Evolutionary conservation across 2,888 invertebrate species (phyloP).

Genomic region (Neocrepidodera transversa): DNA sequence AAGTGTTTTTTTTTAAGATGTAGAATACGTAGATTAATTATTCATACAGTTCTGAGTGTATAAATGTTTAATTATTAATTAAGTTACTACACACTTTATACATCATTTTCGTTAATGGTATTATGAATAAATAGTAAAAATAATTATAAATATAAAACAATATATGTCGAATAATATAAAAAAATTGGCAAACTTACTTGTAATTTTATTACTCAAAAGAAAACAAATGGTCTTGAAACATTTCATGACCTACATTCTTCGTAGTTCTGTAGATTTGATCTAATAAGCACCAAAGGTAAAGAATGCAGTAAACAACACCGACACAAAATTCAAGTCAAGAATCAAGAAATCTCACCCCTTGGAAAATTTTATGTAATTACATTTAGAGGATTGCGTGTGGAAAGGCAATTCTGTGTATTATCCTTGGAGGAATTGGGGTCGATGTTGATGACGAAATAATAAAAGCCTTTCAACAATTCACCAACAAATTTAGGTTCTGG

Average conservation of each 20-base stretch:
- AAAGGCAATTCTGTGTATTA: slow-evolving; percentile 38
- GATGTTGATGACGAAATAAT: slow-evolving; percentile 44
- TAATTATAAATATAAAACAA: no score
- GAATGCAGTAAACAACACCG: slow-evolving; percentile 17
- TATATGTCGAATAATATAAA: no score
- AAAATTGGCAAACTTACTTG: no score
- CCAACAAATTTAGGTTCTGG: slow-evolving; percentile 23
- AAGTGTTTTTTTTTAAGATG: slow-evolving; percentile 36
- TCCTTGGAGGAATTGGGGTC: slow-evolving; percentile 37
- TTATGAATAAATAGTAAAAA: no score
- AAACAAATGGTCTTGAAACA: no score
- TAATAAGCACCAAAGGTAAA: slow-evolving; percentile 25
- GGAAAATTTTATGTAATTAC: slow-evolving; percentile 40
- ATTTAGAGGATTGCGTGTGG: slow-evolving; percentile 41
- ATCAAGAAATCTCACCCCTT: slow-evolving; percentile 18
- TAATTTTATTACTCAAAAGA: no score
- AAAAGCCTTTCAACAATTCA: slow-evolving; percentile 39
- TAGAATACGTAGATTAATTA: not conserved
- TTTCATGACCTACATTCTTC: not conserved
- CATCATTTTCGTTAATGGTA: no score
- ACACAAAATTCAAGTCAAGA: slow-evolving; percentile 12
- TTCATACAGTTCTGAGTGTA: not conserved
- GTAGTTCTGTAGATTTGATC: slow-evolving; percentile 19
- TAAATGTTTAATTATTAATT: no score
- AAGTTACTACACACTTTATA: no score